Evolutionary conservation across 2,797 vertebrate species (phyloP).

Genomic region (Darevskia nairensis): DNA sequence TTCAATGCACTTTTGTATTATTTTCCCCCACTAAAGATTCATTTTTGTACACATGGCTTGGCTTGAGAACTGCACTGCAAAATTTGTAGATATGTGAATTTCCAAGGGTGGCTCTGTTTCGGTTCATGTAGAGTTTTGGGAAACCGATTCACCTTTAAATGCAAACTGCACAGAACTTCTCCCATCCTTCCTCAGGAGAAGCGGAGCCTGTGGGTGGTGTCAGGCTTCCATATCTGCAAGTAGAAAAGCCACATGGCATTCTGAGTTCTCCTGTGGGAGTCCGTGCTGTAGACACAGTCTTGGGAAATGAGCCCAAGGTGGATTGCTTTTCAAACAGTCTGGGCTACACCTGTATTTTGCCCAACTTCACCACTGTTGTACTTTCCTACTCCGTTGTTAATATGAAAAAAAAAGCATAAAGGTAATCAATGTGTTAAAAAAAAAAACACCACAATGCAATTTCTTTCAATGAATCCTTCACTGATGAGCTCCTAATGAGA

Average conservation of each 20-base stretch:
- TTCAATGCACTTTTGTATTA: no score
- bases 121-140: no score
- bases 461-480: conserved; percentile 62
- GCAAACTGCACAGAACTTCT: not conserved
- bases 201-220: no score
- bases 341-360: not conserved
- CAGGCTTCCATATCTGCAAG: not conserved
- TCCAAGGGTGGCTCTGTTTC: no score
- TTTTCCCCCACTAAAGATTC: no score
- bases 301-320: conserved; percentile 1
- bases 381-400: not conserved
- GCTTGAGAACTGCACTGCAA: no score
- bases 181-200: not conserved
- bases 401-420: not conserved
- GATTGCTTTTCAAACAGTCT: conserved; percentile 3
- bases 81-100: no score
- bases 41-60: no score
- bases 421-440: conserved; percentile 53
- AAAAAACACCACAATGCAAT: conserved; percentile 35
- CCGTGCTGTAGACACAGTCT: not conserved
- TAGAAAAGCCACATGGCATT: not conserved
- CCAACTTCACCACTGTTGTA: not conserved
- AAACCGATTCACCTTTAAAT: no score
- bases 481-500: conserved; percentile 70
- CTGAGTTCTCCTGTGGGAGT: no score